phyloP scores from a whole-genome alignment of 2,797 vertebrate genomes.

The Bovichtus variegatus region DNA sequence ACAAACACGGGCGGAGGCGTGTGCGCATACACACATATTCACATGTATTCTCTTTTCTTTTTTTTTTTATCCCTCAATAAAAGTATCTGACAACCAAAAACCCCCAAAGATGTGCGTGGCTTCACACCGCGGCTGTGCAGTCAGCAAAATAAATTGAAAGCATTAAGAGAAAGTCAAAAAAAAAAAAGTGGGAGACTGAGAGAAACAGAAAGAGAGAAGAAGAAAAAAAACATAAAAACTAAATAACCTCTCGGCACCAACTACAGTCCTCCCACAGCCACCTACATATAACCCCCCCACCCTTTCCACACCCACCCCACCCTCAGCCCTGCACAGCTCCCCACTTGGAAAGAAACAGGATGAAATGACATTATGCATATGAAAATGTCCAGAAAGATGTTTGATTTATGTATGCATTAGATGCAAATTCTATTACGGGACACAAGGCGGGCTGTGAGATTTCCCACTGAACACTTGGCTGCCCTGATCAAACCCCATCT shows the following conservation, averaged over 20 bases:
- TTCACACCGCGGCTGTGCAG: conserved; percentile 81
- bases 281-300: conserved; percentile 78
- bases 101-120: conserved; percentile 93
- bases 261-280: conserved; percentile 75
- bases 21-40: conserved; percentile 45
- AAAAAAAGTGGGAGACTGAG: conserved; percentile 50
- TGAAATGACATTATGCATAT: conserved; percentile 99
- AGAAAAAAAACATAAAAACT: conserved; percentile 68
- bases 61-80: conserved; percentile 82
- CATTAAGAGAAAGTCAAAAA: conserved; percentile 91
- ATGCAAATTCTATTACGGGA: conserved; percentile 99
- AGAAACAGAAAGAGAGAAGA: conserved; percentile 38
- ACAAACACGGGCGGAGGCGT: conserved; percentile 44
- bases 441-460: conserved; percentile 98
- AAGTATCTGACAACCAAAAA: conserved; percentile 93
- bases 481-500: conserved; percentile 99
- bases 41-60: conserved; percentile 57
- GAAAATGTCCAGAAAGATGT: conserved; percentile 99
- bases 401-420: conserved; percentile 99
- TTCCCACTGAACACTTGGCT: conserved; percentile 99
- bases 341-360: conserved; percentile 95
- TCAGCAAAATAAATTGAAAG: conserved; percentile 98
- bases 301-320: conserved; percentile 27
- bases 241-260: conserved; percentile 79
- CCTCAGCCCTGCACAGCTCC: conserved; percentile 77